Percentiles rank a stretch among this genome's conserved stretches.
Evolutionary conservation across 2,888 invertebrate genomes (phyloP).

Genomic region (Zeuzera pyrina): DNA sequence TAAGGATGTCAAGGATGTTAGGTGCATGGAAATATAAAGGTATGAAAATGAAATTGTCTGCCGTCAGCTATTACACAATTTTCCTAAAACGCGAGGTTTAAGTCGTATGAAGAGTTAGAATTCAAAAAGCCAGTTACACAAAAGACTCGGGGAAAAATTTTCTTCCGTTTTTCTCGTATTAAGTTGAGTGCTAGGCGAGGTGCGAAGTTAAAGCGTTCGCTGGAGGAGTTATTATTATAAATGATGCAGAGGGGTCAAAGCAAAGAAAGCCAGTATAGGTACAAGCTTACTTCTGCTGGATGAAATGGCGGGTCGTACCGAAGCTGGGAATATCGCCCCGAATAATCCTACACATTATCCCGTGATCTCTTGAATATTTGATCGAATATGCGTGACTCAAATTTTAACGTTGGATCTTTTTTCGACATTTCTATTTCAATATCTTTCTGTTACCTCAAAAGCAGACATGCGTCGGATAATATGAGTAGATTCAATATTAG

Average conservation of each 20-base stretch:
- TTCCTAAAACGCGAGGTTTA: too few species aligned
- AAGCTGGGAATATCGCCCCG: conserved; percentile 19
- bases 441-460: too few species aligned
- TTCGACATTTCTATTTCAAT: too few species aligned
- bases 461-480: too few species aligned
- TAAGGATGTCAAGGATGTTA: too few species aligned
- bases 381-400: conserved; percentile 23
- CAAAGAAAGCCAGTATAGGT: conserved; percentile 25
- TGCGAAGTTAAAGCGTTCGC: conserved; percentile 44
- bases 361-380: conserved; percentile 34
- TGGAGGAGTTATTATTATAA: conserved; percentile 51
- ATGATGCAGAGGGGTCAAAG: conserved; percentile 44
- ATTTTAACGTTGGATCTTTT: conserved; percentile 16
- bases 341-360: conserved; percentile 30
- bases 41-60: too few species aligned
- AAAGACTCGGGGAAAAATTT: conserved; percentile 34
- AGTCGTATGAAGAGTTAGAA: conserved; percentile 32
- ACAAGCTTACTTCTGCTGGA: conserved; percentile 24
- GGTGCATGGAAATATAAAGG: too few species aligned
- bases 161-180: conserved; percentile 29
- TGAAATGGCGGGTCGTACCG: conserved; percentile 27
- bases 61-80: too few species aligned
- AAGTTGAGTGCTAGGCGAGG: conserved; percentile 36
- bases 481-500: too few species aligned
- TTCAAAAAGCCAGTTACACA: conserved; percentile 29